Conservation (phyloP, 1,140 invertebrate genomes). For the Harpegnathos saltator region DNA sequence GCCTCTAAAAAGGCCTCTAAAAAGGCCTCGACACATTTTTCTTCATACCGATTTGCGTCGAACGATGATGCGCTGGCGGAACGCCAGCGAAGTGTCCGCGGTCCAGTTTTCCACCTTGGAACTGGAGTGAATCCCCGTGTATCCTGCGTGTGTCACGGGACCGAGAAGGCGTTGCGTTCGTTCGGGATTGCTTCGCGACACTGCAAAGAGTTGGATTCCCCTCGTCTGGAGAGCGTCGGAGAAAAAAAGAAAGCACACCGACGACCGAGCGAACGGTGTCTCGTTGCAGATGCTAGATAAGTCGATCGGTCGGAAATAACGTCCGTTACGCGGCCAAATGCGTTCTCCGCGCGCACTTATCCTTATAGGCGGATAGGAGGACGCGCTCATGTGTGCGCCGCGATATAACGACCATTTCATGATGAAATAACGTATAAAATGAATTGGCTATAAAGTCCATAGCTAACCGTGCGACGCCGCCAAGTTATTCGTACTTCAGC, state of each 20-base stretch:
- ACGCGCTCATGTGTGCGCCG: constrained; percentile 56
- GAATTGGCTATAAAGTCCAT: constrained; percentile 75
- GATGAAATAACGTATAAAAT: constrained; percentile 77
- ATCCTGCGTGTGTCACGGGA: too few relatives aligned
- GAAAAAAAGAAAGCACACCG: background rate
- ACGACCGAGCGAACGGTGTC: background rate
- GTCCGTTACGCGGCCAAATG: constrained; percentile 11
- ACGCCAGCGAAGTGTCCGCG: too few relatives aligned
- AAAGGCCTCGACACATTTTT: too few relatives aligned
- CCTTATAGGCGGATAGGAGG: constrained; percentile 54
- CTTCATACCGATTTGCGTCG: too few relatives aligned
- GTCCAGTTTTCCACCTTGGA: too few relatives aligned
- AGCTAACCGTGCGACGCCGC: constrained; percentile 47
- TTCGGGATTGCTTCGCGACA: background rate
- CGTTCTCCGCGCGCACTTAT: constrained; percentile 56
- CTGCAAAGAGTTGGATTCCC: too few relatives aligned
- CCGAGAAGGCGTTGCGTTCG: too few relatives aligned
- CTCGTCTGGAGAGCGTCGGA: too few relatives aligned
- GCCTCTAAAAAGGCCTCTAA: too few relatives aligned
- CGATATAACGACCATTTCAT: constrained; percentile 73
- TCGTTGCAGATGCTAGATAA: background rate
- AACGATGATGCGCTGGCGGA: too few relatives aligned
- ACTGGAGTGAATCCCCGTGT: too few relatives aligned
- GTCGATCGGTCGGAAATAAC: constrained; percentile 31
- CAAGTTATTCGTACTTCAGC: constrained; percentile 69